Percentiles rank a stretch among this genome's conserved stretches.
These are phyloP conservation scores for Oxyura jamaicensis DNA, from an alignment of 2,113 vertebrate genomes.

Conservation along the genomic window DNA sequence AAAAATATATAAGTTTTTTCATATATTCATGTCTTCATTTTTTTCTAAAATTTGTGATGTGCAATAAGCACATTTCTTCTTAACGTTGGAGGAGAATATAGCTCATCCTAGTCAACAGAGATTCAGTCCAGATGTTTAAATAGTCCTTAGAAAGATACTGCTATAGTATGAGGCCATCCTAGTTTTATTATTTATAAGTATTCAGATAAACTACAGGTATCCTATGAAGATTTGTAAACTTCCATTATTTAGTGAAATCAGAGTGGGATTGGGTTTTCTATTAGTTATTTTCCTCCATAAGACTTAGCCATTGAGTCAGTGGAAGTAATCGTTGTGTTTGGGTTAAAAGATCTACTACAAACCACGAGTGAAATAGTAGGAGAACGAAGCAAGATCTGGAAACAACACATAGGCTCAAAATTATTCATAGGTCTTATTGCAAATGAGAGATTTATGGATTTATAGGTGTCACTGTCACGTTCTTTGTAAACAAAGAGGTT, in stretches of 20 bases:
- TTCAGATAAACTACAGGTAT: background rate
- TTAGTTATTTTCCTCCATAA: background rate
- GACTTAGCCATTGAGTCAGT: background rate
- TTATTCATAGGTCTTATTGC: background rate
- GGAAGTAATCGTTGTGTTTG: background rate
- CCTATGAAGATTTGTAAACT: background rate
- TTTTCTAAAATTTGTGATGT: background rate
- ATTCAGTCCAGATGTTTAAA: background rate
- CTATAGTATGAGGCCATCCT: background rate
- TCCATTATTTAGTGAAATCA: background rate
- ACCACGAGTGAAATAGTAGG: background rate
- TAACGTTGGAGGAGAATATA: background rate
- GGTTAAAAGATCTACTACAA: background rate
- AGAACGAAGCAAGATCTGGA: conserved; percentile 3
- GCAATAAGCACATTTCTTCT: background rate
- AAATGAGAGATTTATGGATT: background rate
- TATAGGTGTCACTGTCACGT: background rate
- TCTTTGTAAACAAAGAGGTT: background rate
- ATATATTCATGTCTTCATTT: no score
- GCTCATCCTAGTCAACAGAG: background rate
- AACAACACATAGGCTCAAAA: background rate
- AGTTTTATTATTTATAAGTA: background rate
- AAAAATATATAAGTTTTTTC: background rate
- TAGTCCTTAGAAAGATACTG: background rate
- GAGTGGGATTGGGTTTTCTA: background rate